A percentile compares a stretch with the other conserved stretches of the same genome.
phyloP scores from a whole-genome alignment of 23 tunicate genomes.

The Styela clava region DNA sequence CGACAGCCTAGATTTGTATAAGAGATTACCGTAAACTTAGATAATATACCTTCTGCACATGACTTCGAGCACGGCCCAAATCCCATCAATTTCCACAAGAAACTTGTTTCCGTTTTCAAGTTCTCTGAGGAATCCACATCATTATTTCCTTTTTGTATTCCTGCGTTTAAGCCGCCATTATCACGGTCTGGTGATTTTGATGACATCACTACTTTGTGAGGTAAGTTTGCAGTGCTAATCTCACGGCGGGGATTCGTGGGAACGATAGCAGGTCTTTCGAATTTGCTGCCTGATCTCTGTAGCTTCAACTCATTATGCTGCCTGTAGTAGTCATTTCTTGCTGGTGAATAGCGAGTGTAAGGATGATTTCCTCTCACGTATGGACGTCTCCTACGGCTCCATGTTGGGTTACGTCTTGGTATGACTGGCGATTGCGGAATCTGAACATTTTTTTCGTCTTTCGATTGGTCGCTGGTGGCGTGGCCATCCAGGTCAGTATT shows the following conservation, averaged over 20 bases:
- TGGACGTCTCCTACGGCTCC: neutral
- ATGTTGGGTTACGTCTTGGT: neutral
- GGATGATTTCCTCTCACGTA: neutral
- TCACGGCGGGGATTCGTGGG: neutral
- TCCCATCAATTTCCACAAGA: conserved; percentile 50
- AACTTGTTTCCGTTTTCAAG: conserved; percentile 4
- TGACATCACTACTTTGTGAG: neutral
- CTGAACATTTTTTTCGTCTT: neutral
- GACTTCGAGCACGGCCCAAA: conserved; percentile 51
- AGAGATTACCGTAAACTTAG: no score
- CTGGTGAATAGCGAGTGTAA: neutral
- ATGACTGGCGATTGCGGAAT: neutral
- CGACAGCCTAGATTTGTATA: no score
- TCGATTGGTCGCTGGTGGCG: neutral
- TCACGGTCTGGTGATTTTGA: neutral
- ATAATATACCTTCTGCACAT: conserved; percentile 64
- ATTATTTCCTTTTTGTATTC: neutral
- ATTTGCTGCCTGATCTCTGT: neutral
- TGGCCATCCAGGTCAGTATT: neutral
- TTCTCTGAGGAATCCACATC: neutral
- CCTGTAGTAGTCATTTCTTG: no score
- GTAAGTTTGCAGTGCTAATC: neutral
- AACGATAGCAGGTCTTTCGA: neutral
- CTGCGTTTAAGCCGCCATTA: neutral
- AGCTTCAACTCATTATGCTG: no score